Evolutionary conservation across 2,113 vertebrate species (phyloP), one percentile per base, ranked within the genome.

Genomic region (Fregata magnificens): DNA sequence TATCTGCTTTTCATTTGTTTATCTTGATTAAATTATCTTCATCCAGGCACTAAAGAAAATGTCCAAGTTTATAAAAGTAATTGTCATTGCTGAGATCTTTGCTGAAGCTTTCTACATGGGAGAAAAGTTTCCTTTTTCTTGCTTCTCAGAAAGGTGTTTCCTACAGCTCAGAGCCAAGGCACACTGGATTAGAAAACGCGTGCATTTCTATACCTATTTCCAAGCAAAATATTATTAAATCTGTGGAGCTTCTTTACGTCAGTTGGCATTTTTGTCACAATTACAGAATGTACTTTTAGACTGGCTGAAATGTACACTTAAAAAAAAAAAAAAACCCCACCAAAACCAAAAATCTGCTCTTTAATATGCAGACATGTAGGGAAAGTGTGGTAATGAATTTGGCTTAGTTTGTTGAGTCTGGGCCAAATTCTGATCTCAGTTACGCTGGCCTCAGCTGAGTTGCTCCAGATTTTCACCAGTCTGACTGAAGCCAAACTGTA

Each of bases 151-250:
- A 96, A 95, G 96, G 88, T 97, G 93, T 91, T 95, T 95, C 73
- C 88, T 97, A 56, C 47, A 65, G 53, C 81, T 86, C 24, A 12
- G 80, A 91, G 95, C 83, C 61, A 74, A 92, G 63, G 56, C 80
- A 65, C 19, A 34, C 25, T 67, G 67, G 72, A 59, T 84, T 62
- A 83, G 81, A 95, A 89, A 96, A 82, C 15, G 13, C 61, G 16
- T 19, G 53, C 55, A 47, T 79, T 79, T 78, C 90, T 87, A 83
- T 83, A 56, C 83, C 56, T 28, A 45, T 96, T 92, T 97, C 96
- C 96, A 98, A 98, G 87, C 96, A 98, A 98, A 98, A 97, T 93
- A 95, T 98, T 98, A 86, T 97, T 96, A 90, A 95, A 85, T 47
- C 82, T 49, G 84, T 79, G 93, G 80, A 93, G 63, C 66, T 95